Percentiles rank a stretch among this genome's conserved stretches.
These are phyloP conservation scores for Trematomus bernacchii DNA, from an alignment of 2,797 vertebrate genomes.

Conservation along the genomic window DNA sequence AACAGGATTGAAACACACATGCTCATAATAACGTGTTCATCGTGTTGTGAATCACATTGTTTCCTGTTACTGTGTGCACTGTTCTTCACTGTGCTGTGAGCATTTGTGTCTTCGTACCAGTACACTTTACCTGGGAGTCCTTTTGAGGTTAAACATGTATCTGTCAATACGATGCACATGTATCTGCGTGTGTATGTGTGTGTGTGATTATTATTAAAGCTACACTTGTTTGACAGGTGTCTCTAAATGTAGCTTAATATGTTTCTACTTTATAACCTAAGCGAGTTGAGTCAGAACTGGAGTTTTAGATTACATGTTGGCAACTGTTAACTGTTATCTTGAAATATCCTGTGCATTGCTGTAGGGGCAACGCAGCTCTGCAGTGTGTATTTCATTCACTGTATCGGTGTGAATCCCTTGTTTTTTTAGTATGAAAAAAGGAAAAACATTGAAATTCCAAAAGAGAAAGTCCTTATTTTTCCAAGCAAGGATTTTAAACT, in stretches of 20 bases:
- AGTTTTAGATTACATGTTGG: slow-evolving; percentile 10
- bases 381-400: slow-evolving; percentile 13
- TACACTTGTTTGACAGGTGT: not conserved
- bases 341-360: not conserved
- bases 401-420: slow-evolving; percentile 42
- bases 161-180: slow-evolving; percentile 27
- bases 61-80: slow-evolving; percentile 25
- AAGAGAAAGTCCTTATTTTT: slow-evolving; percentile 25
- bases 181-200: slow-evolving; percentile 8
- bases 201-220: not conserved
- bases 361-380: not conserved
- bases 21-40: slow-evolving; percentile 7
- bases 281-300: not conserved
- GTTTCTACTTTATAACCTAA: not conserved
- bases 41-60: slow-evolving; percentile 20
- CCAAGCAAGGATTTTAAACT: slow-evolving; percentile 57
- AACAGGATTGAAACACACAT: not conserved
- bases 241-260: not conserved
- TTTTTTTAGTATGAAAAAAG: slow-evolving; percentile 23
- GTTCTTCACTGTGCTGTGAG: slow-evolving; percentile 40
- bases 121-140: slow-evolving; percentile 14
- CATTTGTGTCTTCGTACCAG: slow-evolving; percentile 37
- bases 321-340: not conserved
- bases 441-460: slow-evolving; percentile 49
- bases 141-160: slow-evolving; percentile 24